These are phyloP conservation scores for Malurus elegans DNA, from an alignment of 2,113 vertebrate genomes.

Conservation along the genomic window DNA sequence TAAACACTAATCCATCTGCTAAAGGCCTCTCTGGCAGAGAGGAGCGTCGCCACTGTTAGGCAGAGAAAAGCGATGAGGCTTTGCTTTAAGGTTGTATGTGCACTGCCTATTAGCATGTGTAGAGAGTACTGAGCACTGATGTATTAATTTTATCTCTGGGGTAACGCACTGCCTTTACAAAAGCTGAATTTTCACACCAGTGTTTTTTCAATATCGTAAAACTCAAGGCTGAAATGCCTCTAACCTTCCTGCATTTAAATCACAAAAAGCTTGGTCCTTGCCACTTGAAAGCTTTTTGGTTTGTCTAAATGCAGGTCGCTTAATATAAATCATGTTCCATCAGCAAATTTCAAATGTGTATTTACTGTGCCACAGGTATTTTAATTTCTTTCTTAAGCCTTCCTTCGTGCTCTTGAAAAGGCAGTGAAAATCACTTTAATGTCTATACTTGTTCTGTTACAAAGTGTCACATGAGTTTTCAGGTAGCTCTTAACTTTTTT, in stretches of 20 bases:
- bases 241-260: conserved; percentile 40
- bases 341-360: background rate
- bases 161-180: conserved; percentile 75
- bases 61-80: conserved; percentile 66
- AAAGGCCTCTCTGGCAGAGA: conserved; percentile 48
- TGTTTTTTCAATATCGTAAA: background rate
- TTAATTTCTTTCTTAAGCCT: background rate
- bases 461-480: conserved; percentile 75
- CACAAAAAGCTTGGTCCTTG: conserved; percentile 34
- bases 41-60: conserved; percentile 64
- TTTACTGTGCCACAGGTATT: background rate
- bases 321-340: background rate
- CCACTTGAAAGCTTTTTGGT: conserved; percentile 32
- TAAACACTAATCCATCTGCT: conserved; percentile 78
- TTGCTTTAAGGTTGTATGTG: conserved; percentile 65
- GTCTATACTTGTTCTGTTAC: conserved; percentile 46
- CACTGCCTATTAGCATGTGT: conserved; percentile 76
- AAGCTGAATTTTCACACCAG: background rate
- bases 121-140: conserved; percentile 55
- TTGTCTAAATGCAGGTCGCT: background rate
- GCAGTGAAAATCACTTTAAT: conserved; percentile 63
- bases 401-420: conserved; percentile 67
- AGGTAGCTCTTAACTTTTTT: conserved; percentile 58
- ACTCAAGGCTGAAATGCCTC: background rate
- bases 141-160: conserved; percentile 64